Evolutionary conservation across 2,888 invertebrate species (phyloP).

Genomic region (Acanthacorydalis orientalis): DNA sequence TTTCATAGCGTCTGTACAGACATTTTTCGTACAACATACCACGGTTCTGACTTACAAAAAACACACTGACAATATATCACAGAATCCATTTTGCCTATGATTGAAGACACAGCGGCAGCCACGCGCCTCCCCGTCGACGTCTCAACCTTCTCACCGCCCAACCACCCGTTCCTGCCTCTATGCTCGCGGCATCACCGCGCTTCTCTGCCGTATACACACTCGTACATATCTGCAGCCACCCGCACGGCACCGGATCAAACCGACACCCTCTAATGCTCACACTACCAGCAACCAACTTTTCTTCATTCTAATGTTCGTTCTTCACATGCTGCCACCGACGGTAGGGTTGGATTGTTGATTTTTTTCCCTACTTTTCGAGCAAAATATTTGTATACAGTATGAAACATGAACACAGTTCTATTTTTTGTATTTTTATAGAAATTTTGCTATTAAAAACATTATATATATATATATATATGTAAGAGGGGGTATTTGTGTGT

Average conservation of each 20-base stretch:
- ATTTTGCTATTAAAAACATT: too few relatives aligned
- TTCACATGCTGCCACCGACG: neutral
- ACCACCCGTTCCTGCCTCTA: neutral
- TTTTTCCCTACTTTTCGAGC: neutral
- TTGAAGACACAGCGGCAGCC: neutral
- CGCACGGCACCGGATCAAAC: neutral
- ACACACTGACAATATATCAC: neutral
- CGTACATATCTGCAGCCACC: neutral
- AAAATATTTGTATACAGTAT: too few relatives aligned
- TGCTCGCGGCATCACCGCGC: neutral
- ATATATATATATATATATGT: too few relatives aligned
- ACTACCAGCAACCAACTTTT: neutral
- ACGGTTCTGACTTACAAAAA: neutral
- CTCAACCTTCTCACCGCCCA: neutral
- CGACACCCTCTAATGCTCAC: neutral
- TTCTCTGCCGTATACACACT: neutral
- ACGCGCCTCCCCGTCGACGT: neutral
- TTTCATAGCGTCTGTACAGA: too few relatives aligned
- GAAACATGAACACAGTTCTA: too few relatives aligned
- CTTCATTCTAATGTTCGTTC: neutral
- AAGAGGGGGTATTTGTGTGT: too few relatives aligned
- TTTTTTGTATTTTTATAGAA: too few relatives aligned
- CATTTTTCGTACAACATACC: too few relatives aligned
- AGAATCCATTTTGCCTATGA: neutral
- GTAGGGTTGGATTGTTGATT: neutral